phyloP scores from a whole-genome alignment of 2,113 vertebrate species.

The Pseudorhombus dupliciocellatus region DNA sequence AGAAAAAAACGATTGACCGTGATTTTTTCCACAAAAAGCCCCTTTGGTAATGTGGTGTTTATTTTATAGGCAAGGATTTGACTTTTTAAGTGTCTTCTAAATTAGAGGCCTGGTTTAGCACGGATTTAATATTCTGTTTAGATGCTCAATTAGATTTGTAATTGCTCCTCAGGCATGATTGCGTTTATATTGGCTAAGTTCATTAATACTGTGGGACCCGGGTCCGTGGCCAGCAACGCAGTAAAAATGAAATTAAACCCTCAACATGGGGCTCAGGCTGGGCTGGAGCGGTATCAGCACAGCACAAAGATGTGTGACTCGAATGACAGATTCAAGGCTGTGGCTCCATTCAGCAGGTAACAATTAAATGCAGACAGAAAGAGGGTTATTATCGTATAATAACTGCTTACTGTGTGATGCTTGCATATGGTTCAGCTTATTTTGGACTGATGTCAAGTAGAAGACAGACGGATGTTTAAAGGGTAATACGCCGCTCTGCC shows the following conservation, averaged over 20 bases:
- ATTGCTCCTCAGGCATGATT: constrained; percentile 80
- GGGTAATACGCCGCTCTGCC: constrained; percentile 18
- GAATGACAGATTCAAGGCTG: constrained; percentile 35
- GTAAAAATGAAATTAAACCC: constrained; percentile 77
- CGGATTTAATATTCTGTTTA: constrained; percentile 79
- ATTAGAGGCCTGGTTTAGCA: constrained; percentile 72
- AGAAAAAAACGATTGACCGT: neutral
- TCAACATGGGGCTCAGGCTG: constrained; percentile 47
- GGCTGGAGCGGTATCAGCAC: constrained; percentile 42
- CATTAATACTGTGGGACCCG: constrained; percentile 75
- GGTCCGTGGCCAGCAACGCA: constrained; percentile 72
- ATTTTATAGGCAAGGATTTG: constrained; percentile 69
- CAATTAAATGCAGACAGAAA: constrained; percentile 33
- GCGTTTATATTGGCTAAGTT: constrained; percentile 77
- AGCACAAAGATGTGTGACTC: constrained; percentile 40
- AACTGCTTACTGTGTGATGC: constrained; percentile 22
- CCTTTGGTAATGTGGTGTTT: constrained; percentile 55
- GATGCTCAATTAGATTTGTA: constrained; percentile 81
- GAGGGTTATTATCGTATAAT: neutral
- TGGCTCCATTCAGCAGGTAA: constrained; percentile 16
- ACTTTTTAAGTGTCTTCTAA: constrained; percentile 76
- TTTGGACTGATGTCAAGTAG: constrained; percentile 27
- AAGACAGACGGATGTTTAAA: constrained; percentile 37
- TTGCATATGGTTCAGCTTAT: constrained; percentile 52
- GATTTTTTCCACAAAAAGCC: constrained; percentile 9